phyloP scores from a whole-genome alignment of 2,888 invertebrate genomes.

The Platypus cylindrus region DNA sequence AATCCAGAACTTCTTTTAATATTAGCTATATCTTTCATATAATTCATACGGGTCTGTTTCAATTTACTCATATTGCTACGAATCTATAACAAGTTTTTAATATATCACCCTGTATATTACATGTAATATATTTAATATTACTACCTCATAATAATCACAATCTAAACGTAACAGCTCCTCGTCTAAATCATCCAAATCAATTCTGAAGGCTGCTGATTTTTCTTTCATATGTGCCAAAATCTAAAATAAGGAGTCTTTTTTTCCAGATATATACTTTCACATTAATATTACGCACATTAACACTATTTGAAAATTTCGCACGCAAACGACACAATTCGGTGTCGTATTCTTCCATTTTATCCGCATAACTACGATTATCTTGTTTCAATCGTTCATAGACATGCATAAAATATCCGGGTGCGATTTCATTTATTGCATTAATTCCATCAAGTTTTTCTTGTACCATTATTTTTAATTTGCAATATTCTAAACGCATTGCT shows the following conservation, averaged over 20 bases:
- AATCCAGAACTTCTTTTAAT: constrained; percentile 38
- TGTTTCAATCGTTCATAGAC: constrained; percentile 45
- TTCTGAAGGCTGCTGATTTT: constrained; percentile 34
- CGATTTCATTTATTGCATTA: constrained; percentile 34
- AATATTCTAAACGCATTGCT: constrained; percentile 26
- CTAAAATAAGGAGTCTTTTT: not conserved
- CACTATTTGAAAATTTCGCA: constrained; percentile 37
- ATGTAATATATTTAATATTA: not conserved
- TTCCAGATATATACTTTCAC: not conserved
- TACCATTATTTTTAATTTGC: constrained; percentile 27
- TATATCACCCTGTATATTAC: no score
- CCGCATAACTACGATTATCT: constrained; percentile 40
- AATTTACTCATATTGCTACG: constrained; percentile 31
- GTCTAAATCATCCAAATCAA: constrained; percentile 25
- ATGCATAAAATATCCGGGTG: constrained; percentile 38
- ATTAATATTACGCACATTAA: constrained; percentile 27
- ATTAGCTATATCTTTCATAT: constrained; percentile 32
- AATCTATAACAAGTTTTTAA: constrained; percentile 1
- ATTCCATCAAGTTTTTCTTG: constrained; percentile 26
- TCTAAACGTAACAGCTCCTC: constrained; percentile 17
- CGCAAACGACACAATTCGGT: constrained; percentile 39
- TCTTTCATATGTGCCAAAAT: constrained; percentile 40
- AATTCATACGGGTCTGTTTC: constrained; percentile 33
- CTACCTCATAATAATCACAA: not conserved
- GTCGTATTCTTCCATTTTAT: constrained; percentile 44